Conservation (phyloP, 2,113 vertebrate genomes). For the Oenanthe melanoleuca region DNA sequence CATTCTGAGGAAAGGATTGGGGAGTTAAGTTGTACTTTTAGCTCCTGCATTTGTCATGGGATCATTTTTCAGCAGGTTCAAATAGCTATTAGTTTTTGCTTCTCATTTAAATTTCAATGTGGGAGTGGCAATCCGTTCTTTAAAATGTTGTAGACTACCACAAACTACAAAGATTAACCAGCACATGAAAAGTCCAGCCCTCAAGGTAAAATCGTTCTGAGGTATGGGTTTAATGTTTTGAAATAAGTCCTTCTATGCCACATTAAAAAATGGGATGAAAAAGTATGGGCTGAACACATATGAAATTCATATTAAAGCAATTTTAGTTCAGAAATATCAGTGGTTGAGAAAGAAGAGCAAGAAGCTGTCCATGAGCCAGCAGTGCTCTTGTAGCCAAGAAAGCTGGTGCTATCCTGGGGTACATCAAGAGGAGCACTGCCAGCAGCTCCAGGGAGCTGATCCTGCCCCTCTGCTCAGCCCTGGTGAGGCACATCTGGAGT, state of each 20-base stretch:
- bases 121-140: not conserved
- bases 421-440: not conserved
- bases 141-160: not conserved
- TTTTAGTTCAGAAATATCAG: not conserved
- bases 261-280: not conserved
- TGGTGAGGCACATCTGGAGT: too few relatives aligned
- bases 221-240: not conserved
- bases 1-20: rapidly evolving
- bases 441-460: not conserved
- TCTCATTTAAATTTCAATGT: not conserved
- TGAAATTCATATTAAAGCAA: not conserved
- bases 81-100: not conserved
- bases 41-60: not conserved
- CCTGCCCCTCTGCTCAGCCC: not conserved
- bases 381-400: not conserved
- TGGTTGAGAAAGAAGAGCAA: not conserved
- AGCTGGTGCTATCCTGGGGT: not conserved
- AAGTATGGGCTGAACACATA: not conserved
- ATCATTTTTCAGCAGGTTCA: not conserved
- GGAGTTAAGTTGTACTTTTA: not conserved
- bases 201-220: not conserved
- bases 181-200: not conserved
- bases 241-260: not conserved
- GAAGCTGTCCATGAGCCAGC: not conserved
- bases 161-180: not conserved